phyloP scores from a whole-genome alignment of 2,113 vertebrate species.

The Zosterops hypoxanthus region DNA sequence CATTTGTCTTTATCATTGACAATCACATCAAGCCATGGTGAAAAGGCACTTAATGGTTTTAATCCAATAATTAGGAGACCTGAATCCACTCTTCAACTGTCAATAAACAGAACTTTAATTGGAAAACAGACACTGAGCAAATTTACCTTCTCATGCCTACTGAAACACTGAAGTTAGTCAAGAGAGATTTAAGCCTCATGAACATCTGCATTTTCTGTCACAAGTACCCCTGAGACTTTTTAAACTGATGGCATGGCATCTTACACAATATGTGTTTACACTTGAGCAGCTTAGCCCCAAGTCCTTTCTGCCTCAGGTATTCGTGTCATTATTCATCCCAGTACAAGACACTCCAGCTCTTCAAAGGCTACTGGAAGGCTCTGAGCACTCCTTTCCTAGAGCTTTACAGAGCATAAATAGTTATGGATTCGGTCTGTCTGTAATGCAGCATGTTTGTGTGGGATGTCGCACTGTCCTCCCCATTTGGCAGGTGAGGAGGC shows the following conservation, averaged over 20 bases:
- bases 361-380: neutral
- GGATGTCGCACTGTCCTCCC: conserved; percentile 34
- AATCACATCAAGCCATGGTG: neutral
- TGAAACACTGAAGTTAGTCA: neutral
- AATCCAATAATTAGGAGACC: neutral
- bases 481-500: conserved; percentile 50
- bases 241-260: neutral
- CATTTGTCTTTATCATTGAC: neutral
- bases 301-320: neutral
- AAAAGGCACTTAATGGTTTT: neutral
- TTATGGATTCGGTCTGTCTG: neutral
- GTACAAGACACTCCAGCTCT: neutral
- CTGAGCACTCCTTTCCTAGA: neutral
- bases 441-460: neutral
- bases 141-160: neutral
- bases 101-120: neutral
- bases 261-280: neutral
- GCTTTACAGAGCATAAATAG: neutral
- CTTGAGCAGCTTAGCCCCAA: neutral
- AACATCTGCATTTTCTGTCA: neutral
- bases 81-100: neutral
- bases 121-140: neutral
- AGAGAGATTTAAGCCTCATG: neutral
- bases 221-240: neutral
- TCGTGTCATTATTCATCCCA: neutral